Percentiles rank a stretch among this genome's conserved stretches.
Conservation (phyloP, 1,140 invertebrate genomes). For the Rhopalosiphum maidis region DNA sequence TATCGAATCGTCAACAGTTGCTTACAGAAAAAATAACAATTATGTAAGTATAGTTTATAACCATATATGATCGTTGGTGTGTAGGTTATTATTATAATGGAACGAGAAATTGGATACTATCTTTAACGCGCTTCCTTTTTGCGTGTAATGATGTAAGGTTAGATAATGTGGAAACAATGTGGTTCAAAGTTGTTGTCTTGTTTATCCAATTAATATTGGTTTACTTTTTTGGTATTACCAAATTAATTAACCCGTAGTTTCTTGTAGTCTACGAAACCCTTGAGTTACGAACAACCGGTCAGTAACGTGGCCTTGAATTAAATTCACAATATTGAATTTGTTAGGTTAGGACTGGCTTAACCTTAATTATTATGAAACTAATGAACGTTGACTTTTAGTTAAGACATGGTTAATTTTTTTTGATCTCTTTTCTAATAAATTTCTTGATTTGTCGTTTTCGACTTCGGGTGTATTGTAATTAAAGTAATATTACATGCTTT, state of each 20-base stretch:
- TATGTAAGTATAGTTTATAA: conserved; percentile 15
- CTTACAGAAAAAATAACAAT: neutral
- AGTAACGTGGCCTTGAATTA: neutral
- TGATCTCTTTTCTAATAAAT: neutral
- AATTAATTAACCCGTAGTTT: neutral
- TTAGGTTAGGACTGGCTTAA: neutral
- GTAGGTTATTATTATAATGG: neutral
- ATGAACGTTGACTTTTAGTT: neutral
- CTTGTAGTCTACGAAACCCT: fast-evolving
- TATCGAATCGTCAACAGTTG: neutral
- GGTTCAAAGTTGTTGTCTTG: neutral
- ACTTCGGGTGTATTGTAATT: neutral
- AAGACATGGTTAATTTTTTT: neutral
- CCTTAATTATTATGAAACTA: neutral
- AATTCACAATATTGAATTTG: neutral
- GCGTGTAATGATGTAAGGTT: neutral
- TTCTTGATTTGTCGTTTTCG: neutral
- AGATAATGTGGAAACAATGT: neutral
- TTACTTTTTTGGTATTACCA: neutral
- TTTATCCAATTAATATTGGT: neutral
- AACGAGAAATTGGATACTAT: neutral
- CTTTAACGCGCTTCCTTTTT: neutral
- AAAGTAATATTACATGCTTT: neutral
- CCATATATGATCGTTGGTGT: neutral
- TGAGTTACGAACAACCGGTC: no score